Base-by-base conservation (phyloP, 2,888 invertebrate genomes). In the Esperia sulphurella region DNA sequence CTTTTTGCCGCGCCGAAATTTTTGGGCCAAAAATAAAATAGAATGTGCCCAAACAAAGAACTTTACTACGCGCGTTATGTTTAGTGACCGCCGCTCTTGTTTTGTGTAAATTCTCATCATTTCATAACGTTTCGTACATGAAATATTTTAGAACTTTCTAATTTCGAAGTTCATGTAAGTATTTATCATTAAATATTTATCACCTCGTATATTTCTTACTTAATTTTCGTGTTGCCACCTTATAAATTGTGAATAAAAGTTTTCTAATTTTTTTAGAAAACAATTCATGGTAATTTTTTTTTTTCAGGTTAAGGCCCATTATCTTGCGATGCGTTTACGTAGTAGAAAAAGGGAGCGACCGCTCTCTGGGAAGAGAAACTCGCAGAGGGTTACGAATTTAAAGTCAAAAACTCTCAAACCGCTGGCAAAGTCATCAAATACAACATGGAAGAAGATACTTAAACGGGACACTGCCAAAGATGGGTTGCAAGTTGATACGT, bases 291-390 rank as follows among this genome's bases (percentile, higher is more conserved):
- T 21, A 21, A 21, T 5, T 21, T 3, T 21, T 21, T 21, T 21
- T 50, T 71, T 73, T 1, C 72, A 87, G 87, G 83, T 79, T 74
- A 64, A 75, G 73, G 68, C 55, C 48, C 49, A 29, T 73, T 60
- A 68, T 68, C 65, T 76, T 88, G 88, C 85, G 58, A 93, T 93
- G 93, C 93, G 93, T 91, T 83, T 93, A 75, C 91, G 93, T 79
- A 93, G 93, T 78, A 92, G 93, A 65, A 92, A 92, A 71, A 90
- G 92, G 71, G 91, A 91, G 82, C 90, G 91, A 61, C 88, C 90
- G 73, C 84, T 91, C 80, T 82, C 84, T 68, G 78, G 72, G 63
- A 80, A 79, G 63, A 79, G 74, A 60, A 73, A 58, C 57, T 61
- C 73, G 45, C 64, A 69, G 29, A 79, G 71, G 62, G 70, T 81